Conservation (phyloP, 1,140 invertebrate genomes). For the Pararge aegeria region DNA sequence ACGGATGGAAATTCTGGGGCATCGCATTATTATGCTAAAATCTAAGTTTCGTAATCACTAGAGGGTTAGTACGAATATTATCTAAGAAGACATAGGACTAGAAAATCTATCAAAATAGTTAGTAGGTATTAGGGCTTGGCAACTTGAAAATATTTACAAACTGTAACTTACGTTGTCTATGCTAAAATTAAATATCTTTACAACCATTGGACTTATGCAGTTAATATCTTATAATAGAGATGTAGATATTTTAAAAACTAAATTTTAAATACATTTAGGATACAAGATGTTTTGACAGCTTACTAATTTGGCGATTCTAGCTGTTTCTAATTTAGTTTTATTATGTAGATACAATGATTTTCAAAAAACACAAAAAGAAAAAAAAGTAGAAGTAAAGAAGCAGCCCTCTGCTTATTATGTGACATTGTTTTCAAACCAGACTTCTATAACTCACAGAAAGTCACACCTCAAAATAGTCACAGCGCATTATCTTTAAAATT, state of each 20-base stretch:
- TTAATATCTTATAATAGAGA: constrained; percentile 19
- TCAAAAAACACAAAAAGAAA: background rate
- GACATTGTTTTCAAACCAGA: constrained; percentile 12
- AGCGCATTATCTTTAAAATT: constrained; percentile 54
- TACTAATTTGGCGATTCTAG: constrained; percentile 21
- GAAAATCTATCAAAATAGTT: constrained; percentile 37
- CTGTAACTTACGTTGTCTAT: constrained; percentile 23
- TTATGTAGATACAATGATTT: too few relatives aligned
- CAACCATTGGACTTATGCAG: constrained; percentile 31
- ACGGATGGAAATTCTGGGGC: constrained; percentile 81
- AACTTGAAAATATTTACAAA: constrained; percentile 55
- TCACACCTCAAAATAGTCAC: constrained; percentile 53
- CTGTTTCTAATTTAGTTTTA: constrained; percentile 4
- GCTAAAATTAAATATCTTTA: constrained; percentile 32
- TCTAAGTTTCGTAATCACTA: constrained; percentile 56
- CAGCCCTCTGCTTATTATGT: background rate
- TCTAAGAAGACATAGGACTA: constrained; percentile 46
- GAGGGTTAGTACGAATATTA: constrained; percentile 47
- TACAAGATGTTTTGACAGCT: constrained; percentile 9
- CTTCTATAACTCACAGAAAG: constrained; percentile 42
- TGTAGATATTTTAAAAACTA: constrained; percentile 19
- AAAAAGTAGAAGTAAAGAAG: background rate
- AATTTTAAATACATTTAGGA: constrained; percentile 20
- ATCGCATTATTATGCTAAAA: constrained; percentile 69
- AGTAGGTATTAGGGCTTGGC: constrained; percentile 44